Evolutionary conservation across 2,888 invertebrate species (phyloP), one percentile per base, ranked within the genome.

Genomic region (Torymus tubicola): DNA sequence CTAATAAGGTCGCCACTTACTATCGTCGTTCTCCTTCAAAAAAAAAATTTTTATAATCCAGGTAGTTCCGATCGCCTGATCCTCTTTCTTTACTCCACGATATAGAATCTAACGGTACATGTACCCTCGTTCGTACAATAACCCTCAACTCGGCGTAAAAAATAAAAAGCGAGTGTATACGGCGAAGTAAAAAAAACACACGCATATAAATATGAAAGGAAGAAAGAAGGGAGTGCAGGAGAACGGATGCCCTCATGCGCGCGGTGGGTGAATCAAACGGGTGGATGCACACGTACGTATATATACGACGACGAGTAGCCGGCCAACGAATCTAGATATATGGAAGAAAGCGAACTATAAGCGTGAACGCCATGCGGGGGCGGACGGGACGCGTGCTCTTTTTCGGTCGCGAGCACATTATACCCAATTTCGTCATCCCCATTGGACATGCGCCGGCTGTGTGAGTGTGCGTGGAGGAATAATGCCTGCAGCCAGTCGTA

Each of bases 341-440:
- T 5, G 64, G 31, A 65, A 60, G 42, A 73, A 55, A 55, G 24
- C 14, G 18, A 24, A 8, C 42, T 42, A 57, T 42, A 57, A 67
- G 63, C 74, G 74, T 67, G 74, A 74, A 75, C 31, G 42, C 8
- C 42, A 42, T 42, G 42, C 42, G 75, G 52, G 75, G 75, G 67
- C 67, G 75, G 75, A 75, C 75, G 68, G 60, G 75, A 75, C 75
- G 75, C 68, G 75, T 75, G 75, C 68, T 58, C 75, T 60, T 75
- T 72, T 71, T 65, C 55, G 55, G 57, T 16, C 16, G 12, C 11
- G 42, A 50, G 4, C 31, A 8, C 42, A 42, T 42, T 42, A 42
- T 42, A 42, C 42, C 42, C 42, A 42, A 42, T 42, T 42, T 42
- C 42, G 42, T 42, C 8, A 42, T 42, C 42, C 42, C 42, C 42